Evolutionary conservation across 2,797 vertebrate genomes (phyloP).

Genomic region (Anabacerthia variegaticeps): DNA sequence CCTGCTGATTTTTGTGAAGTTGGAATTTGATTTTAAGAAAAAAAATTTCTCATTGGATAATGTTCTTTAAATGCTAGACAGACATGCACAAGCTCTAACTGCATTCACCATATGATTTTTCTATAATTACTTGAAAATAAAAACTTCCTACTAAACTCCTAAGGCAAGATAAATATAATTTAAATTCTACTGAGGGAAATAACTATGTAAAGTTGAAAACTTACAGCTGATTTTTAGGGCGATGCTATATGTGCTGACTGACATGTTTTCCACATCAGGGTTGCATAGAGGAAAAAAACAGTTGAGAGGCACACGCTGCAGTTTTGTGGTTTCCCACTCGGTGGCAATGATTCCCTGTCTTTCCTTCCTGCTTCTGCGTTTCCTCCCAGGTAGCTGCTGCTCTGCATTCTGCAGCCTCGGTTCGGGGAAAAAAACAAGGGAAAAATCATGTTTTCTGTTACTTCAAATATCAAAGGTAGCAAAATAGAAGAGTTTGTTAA

Average conservation of each 20-base stretch:
- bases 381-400: neutral
- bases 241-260: neutral
- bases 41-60: neutral
- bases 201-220: neutral
- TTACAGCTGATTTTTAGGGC: neutral
- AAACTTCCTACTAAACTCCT: neutral
- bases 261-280: neutral
- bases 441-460: neutral
- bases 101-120: neutral
- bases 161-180: neutral
- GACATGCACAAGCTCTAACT: neutral
- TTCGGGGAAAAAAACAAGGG: neutral
- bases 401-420: neutral
- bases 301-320: neutral
- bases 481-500: constrained; percentile 9
- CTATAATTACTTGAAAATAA: neutral
- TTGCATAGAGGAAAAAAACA: neutral
- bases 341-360: constrained; percentile 51
- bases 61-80: neutral
- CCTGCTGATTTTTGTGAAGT: neutral
- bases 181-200: neutral
- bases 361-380: neutral
- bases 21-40: neutral
- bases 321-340: constrained; percentile 56
- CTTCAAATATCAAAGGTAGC: neutral